phyloP scores from a whole-genome alignment of 2,113 vertebrate species.

The Zapornia atra region DNA sequence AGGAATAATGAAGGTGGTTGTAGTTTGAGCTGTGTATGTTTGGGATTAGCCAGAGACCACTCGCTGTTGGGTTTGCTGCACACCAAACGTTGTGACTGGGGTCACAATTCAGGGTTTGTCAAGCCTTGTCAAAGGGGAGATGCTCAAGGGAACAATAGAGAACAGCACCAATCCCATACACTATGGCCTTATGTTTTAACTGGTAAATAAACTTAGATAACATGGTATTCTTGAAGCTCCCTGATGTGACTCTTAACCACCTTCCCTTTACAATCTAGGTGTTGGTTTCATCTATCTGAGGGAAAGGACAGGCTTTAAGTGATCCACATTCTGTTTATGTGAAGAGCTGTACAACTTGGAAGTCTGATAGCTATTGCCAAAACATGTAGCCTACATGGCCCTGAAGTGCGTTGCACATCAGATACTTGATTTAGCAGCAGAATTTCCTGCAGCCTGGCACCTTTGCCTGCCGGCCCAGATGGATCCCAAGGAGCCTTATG shows the following conservation, averaged over 20 bases:
- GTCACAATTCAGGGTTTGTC: background rate
- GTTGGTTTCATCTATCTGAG: background rate
- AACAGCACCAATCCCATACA: fast-evolving
- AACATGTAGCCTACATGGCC: background rate
- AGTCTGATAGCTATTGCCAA: background rate
- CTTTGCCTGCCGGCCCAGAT: fast-evolving
- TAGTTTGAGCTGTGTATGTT: background rate
- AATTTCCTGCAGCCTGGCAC: background rate
- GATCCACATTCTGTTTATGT: background rate
- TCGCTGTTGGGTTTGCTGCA: background rate
- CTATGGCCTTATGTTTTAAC: background rate
- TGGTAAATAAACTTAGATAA: background rate
- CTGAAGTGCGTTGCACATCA: background rate
- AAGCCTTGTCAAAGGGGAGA: background rate
- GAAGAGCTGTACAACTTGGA: background rate
- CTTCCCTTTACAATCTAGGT: background rate
- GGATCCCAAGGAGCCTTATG: background rate
- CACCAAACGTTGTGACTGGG: background rate
- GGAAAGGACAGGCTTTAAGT: background rate
- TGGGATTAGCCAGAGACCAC: background rate
- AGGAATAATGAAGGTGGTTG: fast-evolving
- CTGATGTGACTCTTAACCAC: fast-evolving
- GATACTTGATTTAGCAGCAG: background rate
- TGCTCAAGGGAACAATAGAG: background rate
- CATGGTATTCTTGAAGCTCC: background rate